A percentile compares a stretch with the other conserved stretches of the same genome.
phyloP scores from a whole-genome alignment of 2,888 invertebrate species.

The Callosobruchus maculatus region DNA sequence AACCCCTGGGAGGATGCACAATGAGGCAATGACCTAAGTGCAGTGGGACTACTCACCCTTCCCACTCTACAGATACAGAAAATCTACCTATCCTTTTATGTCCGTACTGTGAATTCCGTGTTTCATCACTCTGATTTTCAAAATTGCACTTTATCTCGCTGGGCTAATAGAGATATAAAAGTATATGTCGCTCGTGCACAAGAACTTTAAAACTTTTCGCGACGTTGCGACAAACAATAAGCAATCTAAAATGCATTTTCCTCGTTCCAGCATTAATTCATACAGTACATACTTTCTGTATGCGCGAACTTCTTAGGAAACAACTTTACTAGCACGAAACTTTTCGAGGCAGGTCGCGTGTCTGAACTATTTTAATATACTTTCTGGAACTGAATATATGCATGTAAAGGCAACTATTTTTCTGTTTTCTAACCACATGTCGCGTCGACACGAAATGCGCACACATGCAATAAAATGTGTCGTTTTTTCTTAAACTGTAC shows the following conservation, averaged over 20 bases:
- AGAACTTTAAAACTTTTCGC: neutral
- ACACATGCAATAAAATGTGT: neutral
- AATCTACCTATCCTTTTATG: no score
- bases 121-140: no score
- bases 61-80: no score
- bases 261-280: neutral
- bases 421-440: neutral
- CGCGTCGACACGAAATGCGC: neutral
- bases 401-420: neutral
- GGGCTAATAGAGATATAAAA: neutral
- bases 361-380: neutral
- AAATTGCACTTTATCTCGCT: no score
- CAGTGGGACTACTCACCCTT: no score
- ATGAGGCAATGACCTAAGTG: no score
- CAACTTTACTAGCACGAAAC: neutral
- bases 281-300: neutral
- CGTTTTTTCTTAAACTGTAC: no score
- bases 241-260: neutral
- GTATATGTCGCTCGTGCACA: neutral
- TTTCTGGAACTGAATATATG: neutral
- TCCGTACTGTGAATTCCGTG: no score
- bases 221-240: neutral
- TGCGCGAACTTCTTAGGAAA: neutral
- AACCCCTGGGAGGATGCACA: no score
- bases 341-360: neutral